Evolutionary conservation across 2,888 invertebrate genomes (phyloP).

Genomic region (Galerucella calmariensis): DNA sequence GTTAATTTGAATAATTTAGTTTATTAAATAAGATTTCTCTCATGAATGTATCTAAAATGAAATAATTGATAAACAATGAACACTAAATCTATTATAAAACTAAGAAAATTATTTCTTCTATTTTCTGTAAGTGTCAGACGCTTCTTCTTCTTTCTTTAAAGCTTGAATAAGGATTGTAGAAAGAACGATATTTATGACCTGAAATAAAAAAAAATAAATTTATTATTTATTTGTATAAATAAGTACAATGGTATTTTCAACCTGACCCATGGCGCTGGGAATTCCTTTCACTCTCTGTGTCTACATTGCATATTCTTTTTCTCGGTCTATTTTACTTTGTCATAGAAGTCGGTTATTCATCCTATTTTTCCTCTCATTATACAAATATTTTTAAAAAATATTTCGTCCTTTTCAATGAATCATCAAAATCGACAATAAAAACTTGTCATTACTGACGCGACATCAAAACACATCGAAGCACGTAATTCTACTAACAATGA

Average conservation of each 20-base stretch:
- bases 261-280: too few relatives aligned
- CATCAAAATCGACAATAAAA: not conserved
- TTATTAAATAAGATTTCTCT: not conserved
- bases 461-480: slow-evolving; percentile 8
- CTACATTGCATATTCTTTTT: too few relatives aligned
- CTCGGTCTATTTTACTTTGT: too few relatives aligned
- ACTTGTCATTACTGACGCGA: slow-evolving; percentile 13
- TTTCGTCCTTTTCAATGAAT: not conserved
- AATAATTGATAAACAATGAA: not conserved
- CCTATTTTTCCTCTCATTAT: too few relatives aligned
- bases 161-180: slow-evolving; percentile 78
- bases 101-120: slow-evolving; percentile 30
- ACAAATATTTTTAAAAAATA: too few relatives aligned
- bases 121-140: slow-evolving; percentile 52
- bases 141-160: slow-evolving; percentile 79
- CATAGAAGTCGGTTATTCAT: too few relatives aligned
- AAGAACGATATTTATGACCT: slow-evolving; percentile 74
- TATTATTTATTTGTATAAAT: too few relatives aligned
- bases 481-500: slow-evolving; percentile 27
- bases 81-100: slow-evolving; percentile 28
- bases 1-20: too few relatives aligned
- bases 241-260: too few relatives aligned
- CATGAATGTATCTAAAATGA: not conserved
- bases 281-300: too few relatives aligned
- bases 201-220: slow-evolving; percentile 39